Evolutionary conservation across 2,888 invertebrate species (phyloP).

Genomic region (Tipula helvola): DNA sequence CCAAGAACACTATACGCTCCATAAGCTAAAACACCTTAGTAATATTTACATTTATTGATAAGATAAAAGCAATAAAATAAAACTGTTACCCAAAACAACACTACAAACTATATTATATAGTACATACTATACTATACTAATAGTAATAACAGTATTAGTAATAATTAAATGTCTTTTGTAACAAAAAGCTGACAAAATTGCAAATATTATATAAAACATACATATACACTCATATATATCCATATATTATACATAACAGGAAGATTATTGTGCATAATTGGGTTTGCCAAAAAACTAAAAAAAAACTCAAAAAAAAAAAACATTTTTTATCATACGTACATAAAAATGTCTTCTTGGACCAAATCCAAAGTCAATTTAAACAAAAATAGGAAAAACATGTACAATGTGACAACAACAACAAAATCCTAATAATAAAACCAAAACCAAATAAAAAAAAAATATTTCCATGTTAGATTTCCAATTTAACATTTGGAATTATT

Average conservation of each 20-base stretch:
- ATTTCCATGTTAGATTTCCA: background rate
- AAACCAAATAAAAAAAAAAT: background rate
- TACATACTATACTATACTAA: background rate
- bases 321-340: background rate
- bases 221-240: background rate
- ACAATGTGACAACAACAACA: background rate
- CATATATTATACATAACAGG: background rate
- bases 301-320: background rate
- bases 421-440: background rate
- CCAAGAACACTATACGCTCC: background rate
- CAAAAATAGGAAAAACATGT: background rate
- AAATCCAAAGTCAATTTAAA: constrained; percentile 4
- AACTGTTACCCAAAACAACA: background rate
- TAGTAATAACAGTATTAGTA: background rate
- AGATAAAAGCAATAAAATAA: background rate
- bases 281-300: background rate
- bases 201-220: background rate
- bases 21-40: background rate
- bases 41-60: background rate
- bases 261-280: constrained; percentile 4
- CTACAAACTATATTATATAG: background rate
- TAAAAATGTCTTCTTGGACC: background rate
- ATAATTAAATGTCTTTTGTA: background rate
- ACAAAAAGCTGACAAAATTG: background rate
- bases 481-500: background rate